Conservation (phyloP, 92 coral and sea anemone species). For the Pocillopora grandis region DNA sequence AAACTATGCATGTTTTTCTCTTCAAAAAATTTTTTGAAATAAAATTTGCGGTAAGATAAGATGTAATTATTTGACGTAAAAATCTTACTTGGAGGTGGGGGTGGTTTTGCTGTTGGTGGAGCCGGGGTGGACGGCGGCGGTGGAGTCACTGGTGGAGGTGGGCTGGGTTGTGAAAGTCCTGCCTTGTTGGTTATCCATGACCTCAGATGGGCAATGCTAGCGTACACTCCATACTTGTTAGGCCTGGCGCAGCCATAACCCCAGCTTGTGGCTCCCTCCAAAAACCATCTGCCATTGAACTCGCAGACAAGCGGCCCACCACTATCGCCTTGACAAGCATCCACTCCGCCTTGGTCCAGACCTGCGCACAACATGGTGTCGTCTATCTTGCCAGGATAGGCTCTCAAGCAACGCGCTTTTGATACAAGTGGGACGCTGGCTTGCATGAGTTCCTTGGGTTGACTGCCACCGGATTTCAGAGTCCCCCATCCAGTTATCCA, state of each 20-base stretch:
- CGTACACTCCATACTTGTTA: slow-evolving; percentile 47
- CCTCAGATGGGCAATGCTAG: slow-evolving; percentile 32
- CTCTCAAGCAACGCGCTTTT: slow-evolving; percentile 32
- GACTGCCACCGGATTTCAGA: slow-evolving; percentile 47
- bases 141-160: neutral
- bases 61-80: neutral
- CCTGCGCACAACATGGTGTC: slow-evolving; percentile 66
- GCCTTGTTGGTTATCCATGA: slow-evolving; percentile 32
- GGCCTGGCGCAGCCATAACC: slow-evolving; percentile 51
- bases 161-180: neutral
- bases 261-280: slow-evolving; percentile 9
- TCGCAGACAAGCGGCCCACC: slow-evolving; percentile 69
- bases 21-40: too few relatives aligned
- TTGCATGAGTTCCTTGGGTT: slow-evolving; percentile 44
- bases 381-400: slow-evolving; percentile 51
- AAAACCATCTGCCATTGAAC: slow-evolving; percentile 54
- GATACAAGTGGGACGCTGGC: slow-evolving; percentile 57
- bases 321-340: slow-evolving; percentile 61
- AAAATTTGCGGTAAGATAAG: too few relatives aligned
- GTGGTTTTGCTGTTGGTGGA: neutral
- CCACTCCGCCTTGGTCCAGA: slow-evolving; percentile 56
- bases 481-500: slow-evolving; percentile 69
- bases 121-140: neutral
- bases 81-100: slow-evolving; percentile 1
- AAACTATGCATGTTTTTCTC: too few relatives aligned